These are phyloP conservation scores for Ochropleura plecta DNA, from an alignment of 2,888 invertebrate species.

Conservation along the genomic window DNA sequence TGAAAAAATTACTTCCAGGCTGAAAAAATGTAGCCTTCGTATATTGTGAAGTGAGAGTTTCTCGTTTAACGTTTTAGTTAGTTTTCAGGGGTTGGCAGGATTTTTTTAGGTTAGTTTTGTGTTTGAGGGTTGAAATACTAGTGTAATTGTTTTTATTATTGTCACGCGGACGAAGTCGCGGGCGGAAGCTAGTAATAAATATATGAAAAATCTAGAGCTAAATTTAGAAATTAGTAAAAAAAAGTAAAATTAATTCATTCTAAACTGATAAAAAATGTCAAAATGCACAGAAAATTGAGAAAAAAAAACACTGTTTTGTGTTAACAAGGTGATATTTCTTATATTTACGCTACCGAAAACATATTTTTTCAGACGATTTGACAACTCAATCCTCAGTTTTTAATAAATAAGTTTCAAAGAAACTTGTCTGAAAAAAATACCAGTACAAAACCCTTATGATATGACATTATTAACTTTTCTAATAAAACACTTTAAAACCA, in stretches of 20 bases:
- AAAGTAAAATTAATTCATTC: too few species aligned
- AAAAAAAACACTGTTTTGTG: background rate
- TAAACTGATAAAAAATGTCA: background rate
- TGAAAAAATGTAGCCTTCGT: slow-evolving; percentile 42
- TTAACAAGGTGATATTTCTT: background rate
- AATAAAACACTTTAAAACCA: background rate
- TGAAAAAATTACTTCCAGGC: slow-evolving; percentile 56
- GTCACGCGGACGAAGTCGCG: too few species aligned
- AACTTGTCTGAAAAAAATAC: background rate
- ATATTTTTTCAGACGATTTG: background rate
- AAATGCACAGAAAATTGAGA: background rate
- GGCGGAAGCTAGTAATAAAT: too few species aligned
- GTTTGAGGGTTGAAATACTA: background rate
- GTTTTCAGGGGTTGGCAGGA: background rate
- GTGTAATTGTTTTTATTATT: background rate
- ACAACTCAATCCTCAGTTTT: background rate
- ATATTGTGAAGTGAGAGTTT: slow-evolving; percentile 27
- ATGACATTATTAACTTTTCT: background rate
- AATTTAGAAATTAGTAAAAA: too few species aligned
- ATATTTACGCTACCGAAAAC: background rate
- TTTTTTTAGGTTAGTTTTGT: slow-evolving; percentile 5
- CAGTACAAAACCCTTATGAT: background rate
- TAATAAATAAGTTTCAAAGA: background rate
- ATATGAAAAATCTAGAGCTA: too few species aligned
- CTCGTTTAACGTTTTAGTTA: slow-evolving; percentile 5